A percentile compares a stretch with the other conserved stretches of the same genome.
Evolutionary conservation across 2,113 vertebrate species (phyloP).

Genomic region (Dipodomys spectabilis): DNA sequence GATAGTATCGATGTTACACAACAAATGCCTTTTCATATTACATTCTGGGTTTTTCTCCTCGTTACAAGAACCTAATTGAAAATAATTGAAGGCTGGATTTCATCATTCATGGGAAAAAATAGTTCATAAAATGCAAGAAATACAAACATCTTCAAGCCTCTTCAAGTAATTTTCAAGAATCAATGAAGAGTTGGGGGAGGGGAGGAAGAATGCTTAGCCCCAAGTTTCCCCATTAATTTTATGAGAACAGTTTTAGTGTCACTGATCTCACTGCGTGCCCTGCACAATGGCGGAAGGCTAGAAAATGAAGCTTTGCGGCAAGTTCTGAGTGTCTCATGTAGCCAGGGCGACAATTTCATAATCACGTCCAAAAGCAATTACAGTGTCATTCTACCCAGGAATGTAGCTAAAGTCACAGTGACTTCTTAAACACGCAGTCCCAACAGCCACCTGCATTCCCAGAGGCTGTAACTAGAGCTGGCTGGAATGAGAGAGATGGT

Average conservation of each 20-base stretch:
- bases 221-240: conserved; percentile 70
- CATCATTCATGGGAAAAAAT: conserved; percentile 75
- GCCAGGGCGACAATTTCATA: conserved; percentile 47
- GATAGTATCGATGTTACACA: conserved; percentile 68
- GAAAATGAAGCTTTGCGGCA: conserved; percentile 56
- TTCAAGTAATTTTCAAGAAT: conserved; percentile 75
- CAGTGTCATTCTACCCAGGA: background rate
- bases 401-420: rapidly evolving
- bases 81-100: conserved; percentile 81
- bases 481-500: rapidly evolving
- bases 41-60: conserved; percentile 75
- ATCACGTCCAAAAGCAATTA: conserved; percentile 59
- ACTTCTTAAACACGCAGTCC: rapidly evolving
- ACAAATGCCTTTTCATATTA: conserved; percentile 69
- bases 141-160: conserved; percentile 76
- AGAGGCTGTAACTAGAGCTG: background rate
- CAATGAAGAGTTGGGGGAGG: conserved; percentile 54
- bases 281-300: conserved; percentile 71
- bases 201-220: rapidly evolving
- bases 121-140: conserved; percentile 77
- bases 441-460: rapidly evolving
- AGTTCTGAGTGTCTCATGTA: conserved; percentile 67
- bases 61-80: conserved; percentile 79
- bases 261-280: conserved; percentile 66
- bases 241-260: conserved; percentile 72